These are phyloP conservation scores for Odontocolon sp. DNA, from an alignment of 2,888 invertebrate species.

Conservation along the genomic window DNA sequence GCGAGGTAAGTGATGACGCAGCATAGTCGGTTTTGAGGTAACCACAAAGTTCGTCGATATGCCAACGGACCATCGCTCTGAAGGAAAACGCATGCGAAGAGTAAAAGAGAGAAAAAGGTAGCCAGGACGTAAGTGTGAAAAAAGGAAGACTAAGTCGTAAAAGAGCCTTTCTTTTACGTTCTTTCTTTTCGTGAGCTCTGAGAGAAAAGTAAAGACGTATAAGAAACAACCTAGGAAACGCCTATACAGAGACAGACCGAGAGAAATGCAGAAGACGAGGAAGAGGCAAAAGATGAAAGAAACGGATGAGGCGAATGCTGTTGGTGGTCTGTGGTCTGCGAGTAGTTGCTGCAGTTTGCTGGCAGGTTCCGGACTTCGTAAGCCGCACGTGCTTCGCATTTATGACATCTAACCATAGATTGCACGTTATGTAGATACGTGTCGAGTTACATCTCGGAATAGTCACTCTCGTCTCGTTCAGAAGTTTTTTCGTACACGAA, in stretches of 20 bases:
- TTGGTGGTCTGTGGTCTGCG: constrained; percentile 23
- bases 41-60: too few relatives aligned
- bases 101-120: constrained; percentile 15
- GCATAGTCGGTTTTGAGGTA: too few relatives aligned
- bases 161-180: constrained; percentile 9
- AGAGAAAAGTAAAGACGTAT: background rate
- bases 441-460: constrained; percentile 36
- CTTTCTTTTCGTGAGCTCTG: background rate
- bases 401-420: constrained; percentile 59
- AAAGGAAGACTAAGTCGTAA: constrained; percentile 40
- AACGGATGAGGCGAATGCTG: constrained; percentile 56
- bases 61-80: too few relatives aligned
- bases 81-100: constrained; percentile 21
- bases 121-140: constrained; percentile 56
- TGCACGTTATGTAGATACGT: constrained; percentile 49
- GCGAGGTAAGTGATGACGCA: too few relatives aligned
- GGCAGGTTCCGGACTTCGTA: constrained; percentile 51
- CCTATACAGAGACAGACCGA: background rate
- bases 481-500: background rate
- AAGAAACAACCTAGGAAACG: constrained; percentile 3
- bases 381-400: constrained; percentile 62
- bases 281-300: constrained; percentile 33
- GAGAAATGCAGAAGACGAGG: constrained; percentile 4
- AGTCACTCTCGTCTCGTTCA: background rate
- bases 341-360: constrained; percentile 26